Evolutionary conservation across 2,888 invertebrate species (phyloP), one percentile per base, ranked within the genome.

Genomic region (Cryptus armator): DNA sequence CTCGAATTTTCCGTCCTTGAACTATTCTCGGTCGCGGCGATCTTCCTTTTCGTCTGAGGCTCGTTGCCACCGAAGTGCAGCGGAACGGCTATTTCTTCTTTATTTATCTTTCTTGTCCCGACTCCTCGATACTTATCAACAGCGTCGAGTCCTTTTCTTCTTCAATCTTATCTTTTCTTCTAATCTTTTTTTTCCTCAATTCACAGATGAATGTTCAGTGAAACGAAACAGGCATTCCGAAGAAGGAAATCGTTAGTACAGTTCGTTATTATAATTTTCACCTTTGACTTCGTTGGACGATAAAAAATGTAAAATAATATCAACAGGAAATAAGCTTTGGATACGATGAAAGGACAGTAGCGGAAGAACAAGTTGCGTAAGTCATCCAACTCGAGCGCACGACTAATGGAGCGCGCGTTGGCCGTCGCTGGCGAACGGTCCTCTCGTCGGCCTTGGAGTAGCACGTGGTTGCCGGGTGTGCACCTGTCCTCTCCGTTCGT

Each of bases 401-500:
- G 48, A 75, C 46, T 74, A 62, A 64, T 72, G 72, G 66, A 74
- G 81, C 67, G 78, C 37, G 37, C 6, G 46, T 71, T 29, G 5
- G 80, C 77, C 81, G 81, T 77, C 72, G 78, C 78, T 79, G 70
- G 79, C 79, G 82, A 85, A 82, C 85, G 79, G 82, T 86, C 88
- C 87, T 87, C 88, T 88, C 86, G 90, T 89, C 91, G 91, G 90
- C 91, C 91, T 91, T 91, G 91, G 87, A 84, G 86, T 86, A 90
- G 90, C 92, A 92, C 92, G 91, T 92, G 92, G 91, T 89, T 88
- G 87, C 84, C 83, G 87, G 88, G 85, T 90, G 87, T 88, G 87
- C 87, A 86, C 83, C 86, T 86, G 87, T 87, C 84, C 86, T 66
- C 66, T 77, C 79, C 84, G 75, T 48, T 66, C 68, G 48, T 16